Evolutionary conservation across 2,888 invertebrate genomes (phyloP), one percentile per base, ranked within the genome.

Genomic region (Drosophila mayaguana): DNA sequence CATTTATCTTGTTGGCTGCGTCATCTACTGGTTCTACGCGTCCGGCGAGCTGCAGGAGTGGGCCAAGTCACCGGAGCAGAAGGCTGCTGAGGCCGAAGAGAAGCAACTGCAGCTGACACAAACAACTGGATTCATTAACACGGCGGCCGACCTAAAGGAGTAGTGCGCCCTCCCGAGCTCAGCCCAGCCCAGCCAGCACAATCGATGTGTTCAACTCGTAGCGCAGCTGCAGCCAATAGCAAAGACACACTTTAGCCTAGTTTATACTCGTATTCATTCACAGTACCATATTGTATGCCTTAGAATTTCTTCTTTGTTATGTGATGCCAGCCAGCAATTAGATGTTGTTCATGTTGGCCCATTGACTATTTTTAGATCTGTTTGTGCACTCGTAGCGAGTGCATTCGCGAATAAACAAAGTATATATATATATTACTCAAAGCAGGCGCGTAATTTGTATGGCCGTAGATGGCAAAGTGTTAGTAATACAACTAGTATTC

Each of bases 41-140:
- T 97, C 97, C 0, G 98, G 96, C 1, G 96, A 97, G 78, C 93
- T 95, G 5, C 98, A 98, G 91, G 94, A 95, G 1, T 98, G 98
- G 98, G 96, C 96, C 53, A 92, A 92, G 68, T 71, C 84, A 5
- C 90, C 92, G 2, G 91, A 92, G 67, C 91, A 92, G 73, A 81
- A 85, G 62, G 89, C 90, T 1, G 65, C 80, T 18, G 88, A 91
- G 63, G 78, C 84, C 22, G 93, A 93, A 1, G 70, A 85, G 57
- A 80, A 78, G 56, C 81, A 89, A 14, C 76, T 65, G 61, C 75
- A 78, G 48, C 53, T 86, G 71, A 67, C 93, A 92, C 78, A 80
- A 48, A 70, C 78, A 18, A 64, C 79, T 12, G 91, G 92, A 32
- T 91, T 92, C 69, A 84, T 85, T 11, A 93, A 93, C 66, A 86